Conservation (phyloP, 2,797 vertebrate species). For the Betta splendens region DNA sequence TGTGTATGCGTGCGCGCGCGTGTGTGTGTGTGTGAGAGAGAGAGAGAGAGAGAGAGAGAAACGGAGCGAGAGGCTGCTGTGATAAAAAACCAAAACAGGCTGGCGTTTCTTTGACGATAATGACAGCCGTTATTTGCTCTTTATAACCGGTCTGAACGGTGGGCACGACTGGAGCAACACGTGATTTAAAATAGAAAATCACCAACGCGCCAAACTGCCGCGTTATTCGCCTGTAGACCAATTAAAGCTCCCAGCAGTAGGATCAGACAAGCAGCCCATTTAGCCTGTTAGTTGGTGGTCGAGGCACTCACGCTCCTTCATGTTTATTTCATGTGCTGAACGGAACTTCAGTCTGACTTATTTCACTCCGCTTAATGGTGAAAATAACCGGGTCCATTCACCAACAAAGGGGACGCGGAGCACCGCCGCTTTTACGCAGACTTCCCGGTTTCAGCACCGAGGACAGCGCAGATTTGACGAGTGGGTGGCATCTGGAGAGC, state of each 20-base stretch:
- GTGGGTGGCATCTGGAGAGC: constrained; percentile 5
- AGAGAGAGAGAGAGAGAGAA: constrained; percentile 6
- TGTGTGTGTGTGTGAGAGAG: constrained; percentile 6
- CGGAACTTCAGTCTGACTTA: neutral
- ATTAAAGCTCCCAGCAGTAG: constrained; percentile 4
- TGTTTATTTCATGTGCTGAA: neutral
- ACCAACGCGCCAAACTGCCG: neutral
- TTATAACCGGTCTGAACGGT: constrained; percentile 11
- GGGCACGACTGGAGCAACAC: constrained; percentile 13
- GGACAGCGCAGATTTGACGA: constrained; percentile 53
- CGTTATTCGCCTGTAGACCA: constrained; percentile 1
- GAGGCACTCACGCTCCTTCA: neutral
- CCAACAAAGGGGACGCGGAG: neutral
- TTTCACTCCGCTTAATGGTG: neutral
- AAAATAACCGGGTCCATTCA: neutral
- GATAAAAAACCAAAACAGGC: constrained; percentile 39
- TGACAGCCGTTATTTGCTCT: constrained; percentile 44
- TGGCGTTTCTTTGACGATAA: constrained; percentile 37
- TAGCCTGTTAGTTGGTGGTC: neutral
- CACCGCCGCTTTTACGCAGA: neutral
- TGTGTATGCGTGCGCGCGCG: constrained; percentile 14
- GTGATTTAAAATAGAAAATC: constrained; percentile 6
- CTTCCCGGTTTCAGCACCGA: constrained; percentile 63
- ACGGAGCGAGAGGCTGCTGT: constrained; percentile 5
- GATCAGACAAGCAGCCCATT: constrained; percentile 15